phyloP scores from a whole-genome alignment of 1,140 invertebrate species.

The Phocides pigmalion region DNA sequence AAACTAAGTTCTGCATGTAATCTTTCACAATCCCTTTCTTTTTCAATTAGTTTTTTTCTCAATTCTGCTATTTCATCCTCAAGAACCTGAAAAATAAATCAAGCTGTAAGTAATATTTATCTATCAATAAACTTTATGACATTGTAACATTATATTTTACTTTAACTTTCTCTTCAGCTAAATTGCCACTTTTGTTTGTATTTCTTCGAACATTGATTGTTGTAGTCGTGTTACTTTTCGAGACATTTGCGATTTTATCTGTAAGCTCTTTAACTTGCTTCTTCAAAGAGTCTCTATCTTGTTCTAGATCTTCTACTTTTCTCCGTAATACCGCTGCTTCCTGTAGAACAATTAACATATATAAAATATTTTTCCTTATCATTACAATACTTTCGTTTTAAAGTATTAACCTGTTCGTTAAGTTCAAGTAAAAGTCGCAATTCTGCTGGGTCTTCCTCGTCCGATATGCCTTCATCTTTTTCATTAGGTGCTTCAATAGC shows the following conservation, averaged over 20 bases:
- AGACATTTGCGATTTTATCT: conserved; percentile 85
- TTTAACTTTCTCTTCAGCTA: conserved; percentile 89
- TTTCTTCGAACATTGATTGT: conserved; percentile 61
- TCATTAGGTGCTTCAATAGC: conserved; percentile 87
- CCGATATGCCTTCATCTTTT: conserved; percentile 89
- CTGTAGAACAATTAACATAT: conserved; percentile 60
- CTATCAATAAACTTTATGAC: too few species aligned
- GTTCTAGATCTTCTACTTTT: conserved; percentile 93
- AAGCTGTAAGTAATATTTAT: too few species aligned
- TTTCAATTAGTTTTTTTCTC: conserved; percentile 91
- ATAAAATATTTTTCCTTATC: background rate
- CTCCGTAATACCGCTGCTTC: conserved; percentile 91
- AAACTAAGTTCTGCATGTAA: conserved; percentile 88
- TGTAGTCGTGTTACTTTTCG: conserved; percentile 65
- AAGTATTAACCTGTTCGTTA: conserved; percentile 87
- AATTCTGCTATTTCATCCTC: conserved; percentile 90
- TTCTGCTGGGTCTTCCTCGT: conserved; percentile 91
- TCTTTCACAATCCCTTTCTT: conserved; percentile 91
- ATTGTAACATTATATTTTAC: conserved; percentile 59
- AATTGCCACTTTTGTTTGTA: conserved; percentile 69
- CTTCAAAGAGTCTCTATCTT: conserved; percentile 90
- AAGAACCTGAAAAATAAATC: conserved; percentile 57
- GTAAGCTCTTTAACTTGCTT: conserved; percentile 91
- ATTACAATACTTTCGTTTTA: conserved; percentile 9
- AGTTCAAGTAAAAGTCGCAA: conserved; percentile 92